These are phyloP conservation scores for Pocota personata DNA, from an alignment of 2,888 invertebrate genomes.

Conservation along the genomic window DNA sequence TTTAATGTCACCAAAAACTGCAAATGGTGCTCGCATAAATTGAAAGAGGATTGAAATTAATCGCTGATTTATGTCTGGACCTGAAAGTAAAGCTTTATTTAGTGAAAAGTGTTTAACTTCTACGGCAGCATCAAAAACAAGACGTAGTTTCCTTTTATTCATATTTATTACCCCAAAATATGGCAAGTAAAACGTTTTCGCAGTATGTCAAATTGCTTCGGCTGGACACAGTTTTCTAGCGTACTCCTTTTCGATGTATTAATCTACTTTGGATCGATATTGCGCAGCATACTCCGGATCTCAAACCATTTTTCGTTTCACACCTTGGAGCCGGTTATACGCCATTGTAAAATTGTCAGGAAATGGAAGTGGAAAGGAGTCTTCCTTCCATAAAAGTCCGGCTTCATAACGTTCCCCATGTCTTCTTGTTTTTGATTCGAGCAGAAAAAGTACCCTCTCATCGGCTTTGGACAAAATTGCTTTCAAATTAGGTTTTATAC, in stretches of 20 bases:
- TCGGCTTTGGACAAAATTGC: too few relatives aligned
- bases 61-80: constrained; percentile 26
- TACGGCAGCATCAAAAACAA: constrained; percentile 53
- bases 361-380: neutral
- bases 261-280: constrained; percentile 39
- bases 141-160: constrained; percentile 22
- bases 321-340: neutral
- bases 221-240: neutral
- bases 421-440: too few relatives aligned
- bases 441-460: too few relatives aligned
- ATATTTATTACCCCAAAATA: constrained; percentile 46
- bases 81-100: constrained; percentile 12
- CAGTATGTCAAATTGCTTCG: neutral
- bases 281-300: constrained; percentile 21
- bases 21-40: constrained; percentile 40
- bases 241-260: constrained; percentile 29
- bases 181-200: constrained; percentile 30
- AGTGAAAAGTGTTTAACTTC: constrained; percentile 10
- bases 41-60: constrained; percentile 32
- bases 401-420: too few relatives aligned
- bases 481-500: too few relatives aligned
- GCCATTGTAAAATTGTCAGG: constrained; percentile 25
- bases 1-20: constrained; percentile 41
- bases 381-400: constrained; percentile 35
- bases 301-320: constrained; percentile 14